Conservation (phyloP, 2,888 invertebrate genomes). For the Drosophila macrospina region DNA sequence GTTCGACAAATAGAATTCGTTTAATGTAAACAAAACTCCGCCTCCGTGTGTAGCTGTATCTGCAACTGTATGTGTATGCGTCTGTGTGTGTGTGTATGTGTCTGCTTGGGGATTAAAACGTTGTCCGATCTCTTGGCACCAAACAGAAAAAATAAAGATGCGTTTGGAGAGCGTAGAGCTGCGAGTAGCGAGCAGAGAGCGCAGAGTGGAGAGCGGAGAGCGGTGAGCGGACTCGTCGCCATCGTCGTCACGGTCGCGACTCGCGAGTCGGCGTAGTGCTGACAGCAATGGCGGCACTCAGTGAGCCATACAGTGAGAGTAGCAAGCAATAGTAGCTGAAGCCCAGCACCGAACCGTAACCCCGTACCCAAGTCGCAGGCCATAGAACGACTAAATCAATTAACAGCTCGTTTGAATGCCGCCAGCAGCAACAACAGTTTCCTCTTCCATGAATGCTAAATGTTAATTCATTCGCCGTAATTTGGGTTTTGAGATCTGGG, state of each 20-base stretch:
- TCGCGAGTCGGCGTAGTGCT: constrained; percentile 63
- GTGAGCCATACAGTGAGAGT: constrained; percentile 25
- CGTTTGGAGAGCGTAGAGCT: constrained; percentile 32
- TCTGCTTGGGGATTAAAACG: constrained; percentile 70
- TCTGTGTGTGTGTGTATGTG: constrained; percentile 23
- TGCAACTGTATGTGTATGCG: constrained; percentile 18
- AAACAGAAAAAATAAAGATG: constrained; percentile 27
- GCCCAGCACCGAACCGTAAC: constrained; percentile 4
- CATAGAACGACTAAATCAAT: constrained; percentile 74
- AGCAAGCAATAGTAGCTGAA: background rate
- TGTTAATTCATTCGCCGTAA: constrained; percentile 67
- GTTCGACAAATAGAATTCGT: constrained; percentile 81
- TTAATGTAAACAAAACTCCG: constrained; percentile 85
- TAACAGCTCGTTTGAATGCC: constrained; percentile 76
- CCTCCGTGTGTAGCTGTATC: constrained; percentile 69
- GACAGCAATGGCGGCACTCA: constrained; percentile 80
- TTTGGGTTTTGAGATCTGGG: constrained; percentile 51
- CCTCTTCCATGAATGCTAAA: constrained; percentile 45
- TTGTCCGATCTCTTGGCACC: constrained; percentile 60
- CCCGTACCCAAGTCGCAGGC: constrained; percentile 23
- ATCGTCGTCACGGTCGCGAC: constrained; percentile 71
- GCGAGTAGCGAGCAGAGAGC: constrained; percentile 20
- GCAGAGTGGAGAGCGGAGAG: constrained; percentile 19
- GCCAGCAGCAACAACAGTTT: constrained; percentile 49
- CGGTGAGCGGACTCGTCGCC: constrained; percentile 53